phyloP scores from a whole-genome alignment of 2,113 vertebrate species.

The Kryptolebias marmoratus region DNA sequence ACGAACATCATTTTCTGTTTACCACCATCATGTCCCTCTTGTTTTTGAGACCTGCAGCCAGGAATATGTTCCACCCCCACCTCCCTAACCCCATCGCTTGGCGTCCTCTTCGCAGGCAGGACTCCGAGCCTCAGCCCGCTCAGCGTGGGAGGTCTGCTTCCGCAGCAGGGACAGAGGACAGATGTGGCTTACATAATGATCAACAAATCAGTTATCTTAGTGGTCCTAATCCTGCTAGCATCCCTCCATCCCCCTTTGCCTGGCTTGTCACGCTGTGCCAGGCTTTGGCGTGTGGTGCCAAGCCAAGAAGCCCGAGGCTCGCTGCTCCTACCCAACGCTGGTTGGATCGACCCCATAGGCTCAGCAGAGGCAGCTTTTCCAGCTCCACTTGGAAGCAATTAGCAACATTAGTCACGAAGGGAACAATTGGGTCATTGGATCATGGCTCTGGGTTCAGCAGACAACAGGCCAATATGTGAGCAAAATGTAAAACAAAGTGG shows the following conservation, averaged over 20 bases:
- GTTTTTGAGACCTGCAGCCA: not conserved
- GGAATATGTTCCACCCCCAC: not conserved
- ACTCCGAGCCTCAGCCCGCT: not conserved
- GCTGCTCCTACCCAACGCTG: conserved; percentile 15
- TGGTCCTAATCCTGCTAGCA: conserved; percentile 58
- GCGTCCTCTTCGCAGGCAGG: conserved; percentile 25
- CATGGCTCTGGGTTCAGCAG: conserved; percentile 23
- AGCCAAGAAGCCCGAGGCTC: conserved; percentile 26
- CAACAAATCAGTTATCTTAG: conserved; percentile 50
- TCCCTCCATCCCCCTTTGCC: conserved; percentile 36
- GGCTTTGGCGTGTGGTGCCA: conserved; percentile 6
- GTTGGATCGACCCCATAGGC: conserved; percentile 37
- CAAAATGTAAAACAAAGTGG: conserved; percentile 29
- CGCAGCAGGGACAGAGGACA: conserved; percentile 46
- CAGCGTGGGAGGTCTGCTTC: conserved; percentile 36
- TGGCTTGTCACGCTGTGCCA: not conserved
- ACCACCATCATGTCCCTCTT: conserved; percentile 5
- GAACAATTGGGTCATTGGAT: conserved; percentile 28
- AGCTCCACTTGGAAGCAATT: conserved; percentile 47
- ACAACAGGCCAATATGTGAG: conserved; percentile 22
- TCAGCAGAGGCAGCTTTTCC: conserved; percentile 27
- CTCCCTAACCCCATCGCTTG: not conserved
- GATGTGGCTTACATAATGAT: conserved; percentile 68
- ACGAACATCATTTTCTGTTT: not conserved
- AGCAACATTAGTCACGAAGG: conserved; percentile 45